Evolutionary conservation across 2,113 vertebrate genomes (phyloP), one percentile per base, ranked within the genome.

Genomic region (Hydrolagus affinis): DNA sequence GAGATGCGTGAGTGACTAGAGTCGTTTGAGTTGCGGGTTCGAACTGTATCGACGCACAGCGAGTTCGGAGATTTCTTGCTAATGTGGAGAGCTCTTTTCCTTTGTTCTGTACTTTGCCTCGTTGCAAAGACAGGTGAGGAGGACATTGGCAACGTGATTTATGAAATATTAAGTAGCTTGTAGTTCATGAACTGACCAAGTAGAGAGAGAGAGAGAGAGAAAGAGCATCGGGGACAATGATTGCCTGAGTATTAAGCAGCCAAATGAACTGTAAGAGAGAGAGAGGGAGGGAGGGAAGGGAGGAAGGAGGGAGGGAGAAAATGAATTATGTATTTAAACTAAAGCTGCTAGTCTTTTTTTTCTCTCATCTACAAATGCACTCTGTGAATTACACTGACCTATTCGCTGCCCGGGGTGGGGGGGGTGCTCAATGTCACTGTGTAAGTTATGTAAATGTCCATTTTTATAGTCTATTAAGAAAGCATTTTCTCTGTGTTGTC

Each of bases 401-500:
- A 83, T 66, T 32, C 66, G 60, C 30, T 83, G 78, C 66, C 32
- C 62, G 4, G n/a, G n/a, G n/a, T n/a, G n/a, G n/a, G n/a, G n/a
- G n/a, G n/a, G n/a, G 62, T 64, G 78, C 32, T 4, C 44, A 87
- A 17, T 60, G 74, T 56, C 78, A 11, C 75, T 85, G 11, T 73
- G 70, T 86, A 87, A 68, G 85, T 73, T 85, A 73, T 87, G 32
- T 85, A 87, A 88, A 86, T 57, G 88, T 86, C 87, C 30, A 57
- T 72, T 86, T 88, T 86, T 88, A 30, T 62, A 86, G 59, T 88
- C 89, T 87, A 87, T 87, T 89, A 89, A 70, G 23, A 86, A 86
- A 87, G 85, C 86, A 86, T 86, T 3, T 64, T 74, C 89, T 87
- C 86, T 87, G 86, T 30, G 1, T 7, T 85, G 85, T 87, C 77